Base-by-base conservation (phyloP, 1,140 invertebrate species). In the Penaeus japonicus region DNA sequence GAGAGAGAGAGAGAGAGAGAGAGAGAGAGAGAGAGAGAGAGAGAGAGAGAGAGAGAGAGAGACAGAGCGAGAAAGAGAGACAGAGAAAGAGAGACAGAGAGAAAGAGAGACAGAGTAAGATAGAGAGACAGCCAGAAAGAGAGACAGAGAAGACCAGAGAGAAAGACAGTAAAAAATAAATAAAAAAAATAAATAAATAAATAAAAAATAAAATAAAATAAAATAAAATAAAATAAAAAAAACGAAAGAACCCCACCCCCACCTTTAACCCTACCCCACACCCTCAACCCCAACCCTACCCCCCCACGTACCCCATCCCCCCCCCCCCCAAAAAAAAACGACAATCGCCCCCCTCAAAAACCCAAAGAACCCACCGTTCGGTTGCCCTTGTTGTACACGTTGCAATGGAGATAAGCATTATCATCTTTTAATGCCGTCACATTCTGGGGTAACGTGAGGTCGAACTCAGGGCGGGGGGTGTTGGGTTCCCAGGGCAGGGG, bases 401-500 rank as follows among this genome's bases (percentile, higher is more conserved):
- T 88, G 70, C 87, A 88, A 35, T 88, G 87, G 30, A 88, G 87
- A 20, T 88, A 88, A 27, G 79, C 87, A 15, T 82, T 88, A 15
- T 88, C 81, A 27, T 88, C 87, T 70, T 88, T 88, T 1, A 88
- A 80, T 27, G 81, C 87, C n/a, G 87, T 88, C 15, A 88, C 80
- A 24, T 88, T 88, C 80, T 84, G 79, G 17, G 87, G 87, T 1
- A 73, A 80, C 17, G 87, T 83, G 15, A 81, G 81, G 30, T 88
- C 87, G 20, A 88, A 88, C 55, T 39, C 83, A 0, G 87, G 87
- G 22, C 87, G 80, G 1, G 80, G 87, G 4, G 53, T 77, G 30
- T 88, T 88, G 30, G 87, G 87, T 77, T 88, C 87, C 87, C 87
- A 88, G 24, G 87, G 87, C 0, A 88, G 47, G 70, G 70, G 87